A percentile compares a stretch with the other conserved stretches of the same genome.
Conservation (phyloP, 1,140 invertebrate species). For the Procambarus virginalis region DNA sequence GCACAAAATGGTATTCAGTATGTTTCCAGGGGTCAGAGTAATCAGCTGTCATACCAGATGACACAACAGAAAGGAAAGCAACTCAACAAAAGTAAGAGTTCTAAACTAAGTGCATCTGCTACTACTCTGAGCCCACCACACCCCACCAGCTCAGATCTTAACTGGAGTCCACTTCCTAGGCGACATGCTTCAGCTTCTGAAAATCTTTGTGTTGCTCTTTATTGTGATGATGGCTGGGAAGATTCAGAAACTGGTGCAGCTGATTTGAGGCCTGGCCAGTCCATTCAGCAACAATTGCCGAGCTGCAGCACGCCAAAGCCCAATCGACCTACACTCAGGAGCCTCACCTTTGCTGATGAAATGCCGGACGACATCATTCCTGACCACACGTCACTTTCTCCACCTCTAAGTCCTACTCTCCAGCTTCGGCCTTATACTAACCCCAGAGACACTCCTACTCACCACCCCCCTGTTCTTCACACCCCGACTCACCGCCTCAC, state of each 20-base stretch:
- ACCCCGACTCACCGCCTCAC: slow-evolving; percentile 29
- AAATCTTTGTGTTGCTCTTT: slow-evolving; percentile 55
- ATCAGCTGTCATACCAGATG: slow-evolving; percentile 27
- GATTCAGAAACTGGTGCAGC: neutral
- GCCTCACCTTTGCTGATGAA: slow-evolving; percentile 43
- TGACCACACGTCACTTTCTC: slow-evolving; percentile 25
- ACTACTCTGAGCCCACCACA: slow-evolving; percentile 37
- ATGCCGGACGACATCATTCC: neutral
- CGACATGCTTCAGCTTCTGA: slow-evolving; percentile 28
- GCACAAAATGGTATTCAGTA: slow-evolving; percentile 44
- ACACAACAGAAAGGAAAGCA: slow-evolving; percentile 34
- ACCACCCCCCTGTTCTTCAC: slow-evolving; percentile 57
- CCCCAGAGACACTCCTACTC: slow-evolving; percentile 69
- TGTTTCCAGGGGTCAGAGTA: slow-evolving; percentile 28
- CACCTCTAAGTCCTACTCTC: slow-evolving; percentile 40
- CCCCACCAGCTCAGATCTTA: slow-evolving; percentile 29
- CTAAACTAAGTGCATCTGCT: slow-evolving; percentile 13
- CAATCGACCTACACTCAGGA: slow-evolving; percentile 14
- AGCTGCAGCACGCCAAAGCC: slow-evolving; percentile 13
- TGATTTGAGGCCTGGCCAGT: neutral
- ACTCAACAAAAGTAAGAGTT: slow-evolving; percentile 24
- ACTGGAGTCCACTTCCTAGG: slow-evolving; percentile 58
- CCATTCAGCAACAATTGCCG: slow-evolving; percentile 19
- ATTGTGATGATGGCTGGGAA: slow-evolving; percentile 56
- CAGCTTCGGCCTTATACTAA: slow-evolving; percentile 65